Conservation (phyloP, 1,140 invertebrate genomes). For the Colletes latitarsis region DNA sequence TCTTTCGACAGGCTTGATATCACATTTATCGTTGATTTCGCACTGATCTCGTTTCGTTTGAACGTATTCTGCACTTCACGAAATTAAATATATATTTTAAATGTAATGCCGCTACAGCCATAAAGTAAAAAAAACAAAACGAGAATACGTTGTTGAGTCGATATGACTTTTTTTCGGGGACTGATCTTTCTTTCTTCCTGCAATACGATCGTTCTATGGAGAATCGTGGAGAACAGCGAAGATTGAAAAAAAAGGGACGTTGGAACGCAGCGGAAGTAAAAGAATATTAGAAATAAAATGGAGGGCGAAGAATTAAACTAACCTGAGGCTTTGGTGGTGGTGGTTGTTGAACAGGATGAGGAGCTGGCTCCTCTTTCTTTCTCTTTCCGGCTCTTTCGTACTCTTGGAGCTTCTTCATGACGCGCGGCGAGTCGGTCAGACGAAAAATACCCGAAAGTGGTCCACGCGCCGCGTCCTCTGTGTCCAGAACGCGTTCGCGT, state of each 20-base stretch:
- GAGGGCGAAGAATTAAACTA: slow-evolving; percentile 34
- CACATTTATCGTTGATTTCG: too few species aligned
- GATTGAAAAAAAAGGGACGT: not conserved
- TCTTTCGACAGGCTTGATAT: too few species aligned
- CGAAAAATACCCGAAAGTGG: slow-evolving; percentile 94
- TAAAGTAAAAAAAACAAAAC: too few species aligned
- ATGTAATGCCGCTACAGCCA: too few species aligned
- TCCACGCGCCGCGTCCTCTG: slow-evolving; percentile 93
- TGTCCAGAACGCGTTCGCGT: slow-evolving; percentile 91
- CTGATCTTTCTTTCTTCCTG: too few species aligned
- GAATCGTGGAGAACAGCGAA: too few species aligned
- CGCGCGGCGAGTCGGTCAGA: slow-evolving; percentile 92
- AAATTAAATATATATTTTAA: too few species aligned
- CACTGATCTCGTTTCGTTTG: too few species aligned
- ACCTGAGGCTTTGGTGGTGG: slow-evolving; percentile 82
- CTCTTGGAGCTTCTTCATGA: slow-evolving; percentile 93
- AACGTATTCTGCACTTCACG: too few species aligned
- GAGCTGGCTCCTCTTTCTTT: slow-evolving; percentile 85
- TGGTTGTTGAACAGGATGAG: slow-evolving; percentile 74
- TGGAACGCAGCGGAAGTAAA: not conserved
- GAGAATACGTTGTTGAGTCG: too few species aligned
- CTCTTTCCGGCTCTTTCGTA: slow-evolving; percentile 88
- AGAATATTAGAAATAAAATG: not conserved
- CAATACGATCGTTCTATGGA: not conserved
- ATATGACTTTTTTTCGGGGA: too few species aligned